A percentile compares a stretch with the other conserved stretches of the same genome.
Evolutionary conservation across 2,113 vertebrate genomes (phyloP).

Genomic region (Crotalus helleri): DNA sequence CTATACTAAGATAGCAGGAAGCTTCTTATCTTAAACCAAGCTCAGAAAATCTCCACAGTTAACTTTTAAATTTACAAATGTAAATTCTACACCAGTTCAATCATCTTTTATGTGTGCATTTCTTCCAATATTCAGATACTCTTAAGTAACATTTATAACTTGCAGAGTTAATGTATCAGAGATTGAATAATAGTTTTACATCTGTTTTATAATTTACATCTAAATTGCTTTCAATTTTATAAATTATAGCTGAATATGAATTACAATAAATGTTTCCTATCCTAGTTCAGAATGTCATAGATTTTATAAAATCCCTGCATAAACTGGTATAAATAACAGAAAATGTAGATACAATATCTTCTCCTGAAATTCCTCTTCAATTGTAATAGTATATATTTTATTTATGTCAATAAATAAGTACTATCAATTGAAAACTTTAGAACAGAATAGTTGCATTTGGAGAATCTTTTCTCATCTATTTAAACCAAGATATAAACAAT

Average conservation of each 20-base stretch:
- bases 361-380: neutral
- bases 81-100: neutral
- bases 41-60: neutral
- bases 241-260: neutral
- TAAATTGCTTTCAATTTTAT: neutral
- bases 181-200: neutral
- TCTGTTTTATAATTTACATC: neutral
- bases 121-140: neutral
- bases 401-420: neutral
- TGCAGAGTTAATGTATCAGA: neutral
- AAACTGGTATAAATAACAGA: neutral
- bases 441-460: neutral
- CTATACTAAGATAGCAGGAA: neutral
- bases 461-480: neutral
- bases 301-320: neutral
- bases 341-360: neutral
- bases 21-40: neutral
- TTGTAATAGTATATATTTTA: neutral
- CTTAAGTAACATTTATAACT: neutral
- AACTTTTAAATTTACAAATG: neutral
- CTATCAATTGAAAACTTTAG: neutral
- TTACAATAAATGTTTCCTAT: neutral
- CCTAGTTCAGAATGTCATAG: neutral
- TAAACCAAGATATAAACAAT: neutral
- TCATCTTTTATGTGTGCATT: neutral